These are phyloP conservation scores for Cephalotes varians DNA, from an alignment of 2,888 invertebrate species.

Conservation along the genomic window DNA sequence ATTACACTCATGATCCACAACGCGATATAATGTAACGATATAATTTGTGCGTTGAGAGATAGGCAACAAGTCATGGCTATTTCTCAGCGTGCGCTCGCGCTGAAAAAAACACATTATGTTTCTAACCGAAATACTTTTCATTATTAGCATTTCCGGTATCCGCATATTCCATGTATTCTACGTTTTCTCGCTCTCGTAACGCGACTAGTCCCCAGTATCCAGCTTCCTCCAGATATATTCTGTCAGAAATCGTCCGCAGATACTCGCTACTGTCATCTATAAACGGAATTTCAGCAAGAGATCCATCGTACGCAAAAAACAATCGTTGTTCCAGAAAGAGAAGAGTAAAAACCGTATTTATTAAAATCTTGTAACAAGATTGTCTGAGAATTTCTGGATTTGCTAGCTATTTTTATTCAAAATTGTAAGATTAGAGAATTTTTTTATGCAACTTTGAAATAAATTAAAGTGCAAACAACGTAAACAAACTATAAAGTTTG, in stretches of 20 bases:
- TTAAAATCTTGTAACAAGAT: neutral
- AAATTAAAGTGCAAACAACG: neutral
- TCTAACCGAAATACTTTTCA: constrained; percentile 82
- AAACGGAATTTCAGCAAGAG: constrained; percentile 58
- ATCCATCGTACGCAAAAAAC: neutral
- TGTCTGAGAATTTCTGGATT: neutral
- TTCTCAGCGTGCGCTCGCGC: neutral
- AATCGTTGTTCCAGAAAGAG: neutral
- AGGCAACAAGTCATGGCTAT: neutral
- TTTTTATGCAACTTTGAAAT: neutral
- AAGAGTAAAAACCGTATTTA: neutral
- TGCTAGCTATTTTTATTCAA: neutral
- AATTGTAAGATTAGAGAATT: neutral
- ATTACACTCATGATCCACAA: neutral
- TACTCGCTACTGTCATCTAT: constrained; percentile 79
- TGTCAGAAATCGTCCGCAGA: constrained; percentile 78
- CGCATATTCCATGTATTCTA: constrained; percentile 79
- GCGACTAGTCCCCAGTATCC: constrained; percentile 84
- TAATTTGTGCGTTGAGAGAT: neutral
- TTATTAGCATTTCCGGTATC: constrained; percentile 79
- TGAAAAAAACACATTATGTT: constrained; percentile 3
- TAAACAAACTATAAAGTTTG: neutral
- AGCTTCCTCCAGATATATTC: constrained; percentile 84
- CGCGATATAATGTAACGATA: neutral
- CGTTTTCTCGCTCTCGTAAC: constrained; percentile 81